Evolutionary conservation across 2,113 vertebrate genomes (phyloP), one percentile per base, ranked within the genome.

Genomic region (Dolichotis patagonum): DNA sequence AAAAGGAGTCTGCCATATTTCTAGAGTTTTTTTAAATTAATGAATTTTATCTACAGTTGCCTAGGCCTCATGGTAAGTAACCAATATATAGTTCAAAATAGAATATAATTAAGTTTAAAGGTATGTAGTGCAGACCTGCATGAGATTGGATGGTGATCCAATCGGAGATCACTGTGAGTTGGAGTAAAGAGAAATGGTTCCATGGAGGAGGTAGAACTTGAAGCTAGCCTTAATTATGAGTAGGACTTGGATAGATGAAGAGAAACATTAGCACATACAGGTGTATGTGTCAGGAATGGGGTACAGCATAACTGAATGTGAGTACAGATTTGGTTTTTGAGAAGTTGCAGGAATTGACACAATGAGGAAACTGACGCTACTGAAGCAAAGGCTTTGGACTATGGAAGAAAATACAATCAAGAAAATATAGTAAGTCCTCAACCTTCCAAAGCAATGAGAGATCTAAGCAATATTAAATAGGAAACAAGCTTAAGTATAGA

Each of bases 11-110:
- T 80, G 0, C 11, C 43, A 28, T 81, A 67, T 35, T 75, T 13
- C 60, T 77, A 83, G 38, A 95, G 13, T 81, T 62, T 75, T 77
- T 93, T 93, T 41, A n/a, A 90, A 82, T 86, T 46, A 67, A 30
- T 92, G 46, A 41, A 63, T 88, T 26, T 75, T 83, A 4, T 71
- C 78, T 88, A 65, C 22, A 85, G 5, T 69, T 89, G 17, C 32
- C 35, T 65, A 58, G 24, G 20, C 12, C 12, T 78, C n/a, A 41
- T 85, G n/a, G 14, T 80, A 58, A 83, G 88, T 62, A 87, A 62
- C 9, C 28, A 94, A 60, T 56, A 43, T 52, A 38, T 12, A 86
- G 4, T 24, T 96, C 35, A 85, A 96, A 62, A 89, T 91, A 84
- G 28, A 81, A 94, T 90, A 35, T 52, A 56, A 78, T 77, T 41